A percentile compares a stretch with the other conserved stretches of the same genome.
phyloP scores from a whole-genome alignment of 2,113 vertebrate species.

The Rhynchomys soricoides region DNA sequence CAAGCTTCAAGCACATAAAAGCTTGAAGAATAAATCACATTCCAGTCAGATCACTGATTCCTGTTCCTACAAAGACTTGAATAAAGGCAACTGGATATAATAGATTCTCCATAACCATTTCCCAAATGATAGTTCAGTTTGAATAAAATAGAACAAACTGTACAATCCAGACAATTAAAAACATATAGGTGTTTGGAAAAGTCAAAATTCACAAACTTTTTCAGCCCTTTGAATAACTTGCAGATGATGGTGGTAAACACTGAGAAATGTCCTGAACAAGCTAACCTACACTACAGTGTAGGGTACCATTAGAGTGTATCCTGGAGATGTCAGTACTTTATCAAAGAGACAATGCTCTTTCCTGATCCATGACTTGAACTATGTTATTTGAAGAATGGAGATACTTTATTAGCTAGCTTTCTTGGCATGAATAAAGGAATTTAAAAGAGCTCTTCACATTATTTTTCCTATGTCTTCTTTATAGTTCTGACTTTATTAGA shows the following conservation, averaged over 20 bases:
- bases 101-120: background rate
- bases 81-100: background rate
- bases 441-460: background rate
- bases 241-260: background rate
- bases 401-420: slow-evolving; percentile 39
- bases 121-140: background rate
- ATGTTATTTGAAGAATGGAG: background rate
- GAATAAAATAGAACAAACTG: slow-evolving; percentile 4
- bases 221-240: background rate
- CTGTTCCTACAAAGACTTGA: background rate
- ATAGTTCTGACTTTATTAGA: slow-evolving; percentile 24
- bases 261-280: background rate
- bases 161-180: background rate
- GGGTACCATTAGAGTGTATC: too few species aligned
- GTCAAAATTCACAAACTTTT: background rate
- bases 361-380: background rate
- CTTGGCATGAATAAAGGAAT: background rate
- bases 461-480: background rate
- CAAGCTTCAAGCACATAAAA: background rate
- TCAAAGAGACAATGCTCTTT: background rate
- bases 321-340: background rate
- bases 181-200: background rate
- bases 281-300: background rate
- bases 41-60: background rate
- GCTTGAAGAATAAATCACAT: background rate